Evolutionary conservation across 2,113 vertebrate genomes (phyloP), one percentile per base, ranked within the genome.

Genomic region (rat (Rattus norvegicus)): DNA sequence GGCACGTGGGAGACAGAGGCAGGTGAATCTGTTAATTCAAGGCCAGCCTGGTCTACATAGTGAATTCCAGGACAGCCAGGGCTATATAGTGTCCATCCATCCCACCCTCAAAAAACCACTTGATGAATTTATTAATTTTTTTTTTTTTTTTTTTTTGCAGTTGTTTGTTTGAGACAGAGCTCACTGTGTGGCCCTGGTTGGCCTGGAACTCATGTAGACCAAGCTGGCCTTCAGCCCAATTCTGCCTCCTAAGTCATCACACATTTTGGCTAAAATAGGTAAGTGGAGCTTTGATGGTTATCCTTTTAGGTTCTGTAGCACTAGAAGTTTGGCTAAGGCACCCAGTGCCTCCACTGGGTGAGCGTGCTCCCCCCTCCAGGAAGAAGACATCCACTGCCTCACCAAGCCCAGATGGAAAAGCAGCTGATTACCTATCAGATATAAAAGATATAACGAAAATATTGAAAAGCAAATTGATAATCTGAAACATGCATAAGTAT

Each of bases 381-480:
- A 97, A 93, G 73, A 69, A 2, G 13, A 79, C 33, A 80, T 90
- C 77, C 76, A 63, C 91, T 87, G 49, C 28, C 43, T 80, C 2
- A 0, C 28, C 17, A 94, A 96, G 47, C 85, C 65, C 11, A 79
- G 61, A 54, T 49, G 10, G 19, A 61, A 91, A 96, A 91, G 96
- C 0, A 93, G 83, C 26, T 90, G 43, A 43, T 65, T 65, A 59
- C 12, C 93, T 95, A 88, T 84, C 52, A 96, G 72, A 92, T 5
- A 85, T 59, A 88, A 76, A 83, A 90, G 24, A 91, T 5, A 97
- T 36, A 89, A 80, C 2, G 39, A 76, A 77, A 75, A 92, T 49
- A 76, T 6, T 49, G 49, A 94, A 95, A 88, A 95, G 85, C 56
- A 93, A n/a, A 91, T 36, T 70, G 69, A 72, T 14, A 83, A 59